Evolutionary conservation across 1,140 invertebrate species (phyloP), one percentile per base, ranked within the genome.

Genomic region (Melitaea cinxia): DNA sequence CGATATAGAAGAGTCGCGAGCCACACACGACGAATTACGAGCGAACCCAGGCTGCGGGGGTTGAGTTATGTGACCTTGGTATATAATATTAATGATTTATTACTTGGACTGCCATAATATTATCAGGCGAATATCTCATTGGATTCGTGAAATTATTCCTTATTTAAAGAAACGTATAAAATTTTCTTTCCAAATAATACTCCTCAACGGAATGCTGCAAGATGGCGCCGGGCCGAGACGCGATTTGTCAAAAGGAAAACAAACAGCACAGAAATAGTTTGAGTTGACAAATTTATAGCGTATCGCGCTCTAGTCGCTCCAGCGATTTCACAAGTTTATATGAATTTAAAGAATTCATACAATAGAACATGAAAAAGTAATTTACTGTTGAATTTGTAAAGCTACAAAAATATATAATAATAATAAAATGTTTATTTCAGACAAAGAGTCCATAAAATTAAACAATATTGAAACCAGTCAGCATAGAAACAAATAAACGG

Each of bases 1-100:
- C 63, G 61, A 65, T 70, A 70, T 62, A 72, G 76, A 78, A 79
- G 74, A 82, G 76, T 85, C 78, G 76, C 78, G 72, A 82, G 80
- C 85, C 85, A 86, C 86, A 89, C 84, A 88, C 82, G 86, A 87
- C 80, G 86, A 82, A 79, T 85, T 84, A 85, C 78, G 75, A 76
- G 74, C 76, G 76, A 78, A 78, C 65, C 75, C 68, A 65, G 79
- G 78, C 77, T 74, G 63, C 77, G 66, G 56, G 59, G 67, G 58
- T 65, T 81, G 82, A 87, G 72, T 82, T 85, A 88, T 85, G 77
- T 70, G 75, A 77, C 75, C 75, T 58, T 75, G 73, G 75, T 82
- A 84, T 83, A 78, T 84, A 77, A 79, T 82, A 83, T 79, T 82
- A 79, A 80, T 77, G 74, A 81, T 78, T 73, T 77, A 82, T 80